Percentiles rank a stretch among this genome's conserved stretches.
Conservation (phyloP, 1,140 invertebrate species). For the Cepaea nemoralis region DNA sequence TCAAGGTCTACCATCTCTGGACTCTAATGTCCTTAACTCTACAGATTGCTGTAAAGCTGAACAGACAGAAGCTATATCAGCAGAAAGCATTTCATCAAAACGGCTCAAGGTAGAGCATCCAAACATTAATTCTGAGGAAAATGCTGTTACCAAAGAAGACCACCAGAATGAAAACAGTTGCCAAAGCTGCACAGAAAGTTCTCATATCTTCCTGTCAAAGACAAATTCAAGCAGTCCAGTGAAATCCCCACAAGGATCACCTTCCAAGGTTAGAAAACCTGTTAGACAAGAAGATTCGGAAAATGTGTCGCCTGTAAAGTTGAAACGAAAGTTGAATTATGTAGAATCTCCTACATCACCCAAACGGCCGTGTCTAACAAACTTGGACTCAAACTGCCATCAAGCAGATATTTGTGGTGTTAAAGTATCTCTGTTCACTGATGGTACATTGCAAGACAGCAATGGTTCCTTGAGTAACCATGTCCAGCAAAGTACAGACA, state of each 20-base stretch:
- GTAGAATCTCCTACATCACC: conserved; percentile 28
- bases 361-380: conserved; percentile 35
- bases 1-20: background rate
- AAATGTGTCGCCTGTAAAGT: conserved; percentile 23
- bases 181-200: background rate
- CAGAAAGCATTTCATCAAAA: background rate
- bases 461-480: too few relatives aligned
- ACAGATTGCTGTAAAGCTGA: background rate
- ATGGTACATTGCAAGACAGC: background rate
- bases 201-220: too few relatives aligned
- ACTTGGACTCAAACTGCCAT: background rate
- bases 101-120: background rate
- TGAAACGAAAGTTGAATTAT: conserved; percentile 8
- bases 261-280: background rate
- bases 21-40: background rate
- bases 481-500: background rate
- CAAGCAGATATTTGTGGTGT: background rate
- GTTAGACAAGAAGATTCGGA: background rate
- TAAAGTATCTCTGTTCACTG: conserved; percentile 14
- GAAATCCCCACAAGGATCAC: background rate
- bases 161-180: background rate
- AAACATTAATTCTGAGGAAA: background rate
- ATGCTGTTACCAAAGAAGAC: background rate
- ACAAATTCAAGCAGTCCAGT: background rate
- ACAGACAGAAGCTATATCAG: background rate